Percentiles rank a stretch among this genome's conserved stretches.
Conservation (phyloP, 1,140 invertebrate genomes). For the Drosophila hydei region DNA sequence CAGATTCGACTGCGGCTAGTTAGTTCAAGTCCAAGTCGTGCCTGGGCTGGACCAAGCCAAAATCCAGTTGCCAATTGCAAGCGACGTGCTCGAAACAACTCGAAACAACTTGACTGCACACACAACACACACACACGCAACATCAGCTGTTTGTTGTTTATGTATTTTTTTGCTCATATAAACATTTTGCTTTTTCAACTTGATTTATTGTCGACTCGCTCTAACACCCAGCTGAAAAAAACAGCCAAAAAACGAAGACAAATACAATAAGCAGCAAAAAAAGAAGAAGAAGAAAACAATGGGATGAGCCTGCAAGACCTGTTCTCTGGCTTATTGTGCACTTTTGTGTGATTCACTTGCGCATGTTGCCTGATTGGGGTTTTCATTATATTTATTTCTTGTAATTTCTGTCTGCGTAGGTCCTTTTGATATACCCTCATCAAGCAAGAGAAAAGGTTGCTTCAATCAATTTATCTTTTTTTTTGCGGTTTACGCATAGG, state of each 20-base stretch:
- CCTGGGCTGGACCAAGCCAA: constrained; percentile 30
- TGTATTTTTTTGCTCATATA: constrained; percentile 58
- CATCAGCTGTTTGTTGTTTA: constrained; percentile 76
- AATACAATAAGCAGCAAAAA: constrained; percentile 4
- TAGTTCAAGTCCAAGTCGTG: constrained; percentile 66
- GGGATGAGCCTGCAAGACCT: constrained; percentile 38
- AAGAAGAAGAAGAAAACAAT: constrained; percentile 31
- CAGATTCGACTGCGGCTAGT: constrained; percentile 38
- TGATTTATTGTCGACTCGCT: constrained; percentile 63
- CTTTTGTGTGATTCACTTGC: constrained; percentile 43
- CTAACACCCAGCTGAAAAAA: constrained; percentile 15
- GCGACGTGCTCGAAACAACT: constrained; percentile 6
- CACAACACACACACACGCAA: constrained; percentile 8
- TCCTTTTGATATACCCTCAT: constrained; percentile 33
- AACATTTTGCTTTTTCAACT: constrained; percentile 59
- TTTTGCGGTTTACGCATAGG: constrained; percentile 43
- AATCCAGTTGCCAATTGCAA: constrained; percentile 63
- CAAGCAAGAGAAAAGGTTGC: constrained; percentile 25
- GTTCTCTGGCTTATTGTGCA: constrained; percentile 38
- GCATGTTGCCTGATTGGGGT: constrained; percentile 26
- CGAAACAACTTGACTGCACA: constrained; percentile 5
- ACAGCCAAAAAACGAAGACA: constrained; percentile 12
- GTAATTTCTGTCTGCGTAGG: not conserved
- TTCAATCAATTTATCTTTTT: constrained; percentile 11
- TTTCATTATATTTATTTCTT: constrained; percentile 4